Evolutionary conservation across 1,140 invertebrate species (phyloP), one percentile per base, ranked within the genome.

Genomic region (Tetragonula clypearis): DNA sequence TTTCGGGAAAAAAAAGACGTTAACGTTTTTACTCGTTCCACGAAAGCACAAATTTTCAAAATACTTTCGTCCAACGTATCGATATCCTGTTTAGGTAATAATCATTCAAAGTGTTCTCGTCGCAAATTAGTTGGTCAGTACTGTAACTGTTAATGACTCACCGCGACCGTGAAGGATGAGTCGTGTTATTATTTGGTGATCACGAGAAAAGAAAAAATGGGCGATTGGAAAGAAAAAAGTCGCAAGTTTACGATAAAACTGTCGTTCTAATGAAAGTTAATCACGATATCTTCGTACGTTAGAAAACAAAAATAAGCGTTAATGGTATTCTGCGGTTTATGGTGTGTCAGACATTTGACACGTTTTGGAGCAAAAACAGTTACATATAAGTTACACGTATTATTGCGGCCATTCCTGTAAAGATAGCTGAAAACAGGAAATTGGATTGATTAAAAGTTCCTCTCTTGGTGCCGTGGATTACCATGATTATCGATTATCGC

Each of bases 391-490:
- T 26, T 26, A 80, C 55, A 85, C 84, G 72, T 80, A 84, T 68
- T 68, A 65, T 86, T 69, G 65, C 72, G 77, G 56, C 85, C 88
- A 87, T 85, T 89, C 86, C 88, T 90, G 88, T 62, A 87, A 85
- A 87, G 82, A 69, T 49, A 69, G 86, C 82, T 90, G 88, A 85
- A 88, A 90, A 85, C 76, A 79, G 73, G 83, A 89, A 89, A 88
- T 73, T 49, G 49, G 65, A 66, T 88, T n/a, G 60, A 77, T 89
- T 86, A 88, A 86, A 79, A 49, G 81, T 88, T 78, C 58, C 72
- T 71, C 49, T 53, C 30, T 53, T 72, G 19, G 58, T 82, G 66
- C 87, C 65, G 12, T 49, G 65, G 26, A 56, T 60, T 85, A 62
- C 66, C 56, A 62, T 8, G 6, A 8, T 30, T 30, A 30, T 49